Conservation (phyloP, 2,888 invertebrate genomes). For the Drosophila infuscata region DNA sequence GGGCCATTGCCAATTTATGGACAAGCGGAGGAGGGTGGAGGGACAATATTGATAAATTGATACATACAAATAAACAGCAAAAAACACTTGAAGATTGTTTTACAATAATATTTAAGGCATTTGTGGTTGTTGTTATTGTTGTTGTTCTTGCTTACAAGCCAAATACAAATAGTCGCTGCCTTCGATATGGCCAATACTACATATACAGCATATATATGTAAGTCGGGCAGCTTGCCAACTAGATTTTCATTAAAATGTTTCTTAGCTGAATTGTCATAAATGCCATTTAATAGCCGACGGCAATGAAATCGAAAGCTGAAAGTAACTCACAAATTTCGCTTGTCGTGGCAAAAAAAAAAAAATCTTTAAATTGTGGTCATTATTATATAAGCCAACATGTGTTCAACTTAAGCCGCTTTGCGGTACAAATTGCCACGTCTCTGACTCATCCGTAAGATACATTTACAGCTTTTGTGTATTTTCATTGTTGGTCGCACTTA, state of each 20-base stretch:
- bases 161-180: constrained; percentile 34
- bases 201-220: constrained; percentile 1
- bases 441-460: constrained; percentile 52
- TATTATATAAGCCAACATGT: constrained; percentile 42
- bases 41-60: constrained; percentile 19
- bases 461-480: constrained; percentile 20
- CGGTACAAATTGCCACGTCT: constrained; percentile 28
- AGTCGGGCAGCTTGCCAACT: constrained; percentile 45
- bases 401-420: constrained; percentile 24
- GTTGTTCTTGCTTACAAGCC: constrained; percentile 31
- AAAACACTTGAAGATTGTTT: constrained; percentile 20
- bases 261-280: constrained; percentile 10
- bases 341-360: not conserved
- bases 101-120: constrained; percentile 29
- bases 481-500: constrained; percentile 19
- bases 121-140: constrained; percentile 10
- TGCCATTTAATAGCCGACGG: constrained; percentile 12
- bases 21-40: not conserved
- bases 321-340: constrained; percentile 6
- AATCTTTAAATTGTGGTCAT: constrained; percentile 14
- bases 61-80: constrained; percentile 21
- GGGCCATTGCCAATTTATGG: constrained; percentile 42
- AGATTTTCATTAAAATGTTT: constrained; percentile 12
- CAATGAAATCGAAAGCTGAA: constrained; percentile 30
- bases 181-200: constrained; percentile 17